These are phyloP conservation scores for Pantala flavescens DNA, from an alignment of 1,140 invertebrate species.

Conservation along the genomic window DNA sequence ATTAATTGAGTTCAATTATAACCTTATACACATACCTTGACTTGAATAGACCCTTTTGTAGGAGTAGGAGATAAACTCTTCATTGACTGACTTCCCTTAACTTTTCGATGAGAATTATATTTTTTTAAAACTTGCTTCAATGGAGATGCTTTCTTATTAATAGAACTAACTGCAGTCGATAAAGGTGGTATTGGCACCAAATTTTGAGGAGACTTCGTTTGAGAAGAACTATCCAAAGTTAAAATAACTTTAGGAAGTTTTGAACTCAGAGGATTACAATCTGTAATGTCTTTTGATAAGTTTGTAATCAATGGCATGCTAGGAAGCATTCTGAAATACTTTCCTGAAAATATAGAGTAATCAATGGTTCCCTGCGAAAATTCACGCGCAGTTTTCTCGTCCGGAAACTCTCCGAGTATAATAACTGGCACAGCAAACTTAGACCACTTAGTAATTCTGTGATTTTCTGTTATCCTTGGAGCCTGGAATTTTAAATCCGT, in stretches of 20 bases:
- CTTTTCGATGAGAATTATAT: slow-evolving; percentile 8
- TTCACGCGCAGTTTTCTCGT: background rate
- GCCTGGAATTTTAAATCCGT: no score
- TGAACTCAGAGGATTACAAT: background rate
- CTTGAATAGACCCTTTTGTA: background rate
- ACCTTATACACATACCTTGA: no score
- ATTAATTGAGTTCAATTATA: no score
- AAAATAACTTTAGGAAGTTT: background rate
- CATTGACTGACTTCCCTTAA: background rate
- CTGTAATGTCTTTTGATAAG: background rate
- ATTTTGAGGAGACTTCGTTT: background rate
- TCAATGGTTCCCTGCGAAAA: background rate
- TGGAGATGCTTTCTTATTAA: slow-evolving; percentile 17
- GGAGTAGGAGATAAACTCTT: background rate
- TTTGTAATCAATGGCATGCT: slow-evolving; percentile 16
- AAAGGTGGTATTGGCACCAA: background rate
- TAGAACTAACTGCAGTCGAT: background rate
- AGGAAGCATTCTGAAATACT: slow-evolving; percentile 11
- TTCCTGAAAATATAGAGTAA: background rate
- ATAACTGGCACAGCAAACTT: background rate
- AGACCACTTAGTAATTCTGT: background rate
- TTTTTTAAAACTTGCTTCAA: slow-evolving; percentile 15
- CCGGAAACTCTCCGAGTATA: background rate
- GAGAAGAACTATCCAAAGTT: background rate
- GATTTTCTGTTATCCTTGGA: no score